Conservation (phyloP, 1,140 invertebrate species). For the Cardiocondyla obscurior region DNA sequence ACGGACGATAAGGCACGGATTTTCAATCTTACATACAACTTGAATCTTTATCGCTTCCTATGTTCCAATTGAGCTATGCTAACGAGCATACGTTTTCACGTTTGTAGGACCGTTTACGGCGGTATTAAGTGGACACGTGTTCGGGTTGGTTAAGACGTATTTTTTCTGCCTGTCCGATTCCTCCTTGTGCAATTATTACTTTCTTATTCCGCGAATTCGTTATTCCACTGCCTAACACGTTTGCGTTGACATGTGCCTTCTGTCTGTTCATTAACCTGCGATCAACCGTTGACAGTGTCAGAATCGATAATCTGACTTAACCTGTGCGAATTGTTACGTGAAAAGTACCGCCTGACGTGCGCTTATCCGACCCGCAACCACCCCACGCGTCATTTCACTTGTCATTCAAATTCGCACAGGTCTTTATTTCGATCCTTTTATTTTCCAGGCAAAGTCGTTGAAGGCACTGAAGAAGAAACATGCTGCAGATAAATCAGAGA, state of each 20-base stretch:
- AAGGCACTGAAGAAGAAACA: constrained; percentile 86
- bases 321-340: constrained; percentile 23
- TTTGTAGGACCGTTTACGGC: constrained; percentile 83
- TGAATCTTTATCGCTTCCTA: constrained; percentile 75
- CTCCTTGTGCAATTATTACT: constrained; percentile 39
- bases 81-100: constrained; percentile 83
- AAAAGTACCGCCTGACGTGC: background rate
- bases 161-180: constrained; percentile 29
- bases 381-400: background rate
- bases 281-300: background rate
- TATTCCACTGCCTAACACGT: background rate
- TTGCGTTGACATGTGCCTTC: background rate
- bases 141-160: constrained; percentile 80
- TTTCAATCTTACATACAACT: constrained; percentile 59
- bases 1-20: constrained; percentile 88
- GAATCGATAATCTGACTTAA: constrained; percentile 74
- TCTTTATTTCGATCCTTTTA: constrained; percentile 22
- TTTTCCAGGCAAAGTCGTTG: constrained; percentile 82
- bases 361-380: background rate
- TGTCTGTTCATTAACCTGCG: background rate
- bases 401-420: background rate
- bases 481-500: constrained; percentile 74
- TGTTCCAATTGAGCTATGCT: constrained; percentile 83
- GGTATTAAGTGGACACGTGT: constrained; percentile 77
- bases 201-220: constrained; percentile 1